Base-by-base conservation (phyloP, 35 echinoderm and acorn worm genomes). In the Ophioderma brevispina region DNA sequence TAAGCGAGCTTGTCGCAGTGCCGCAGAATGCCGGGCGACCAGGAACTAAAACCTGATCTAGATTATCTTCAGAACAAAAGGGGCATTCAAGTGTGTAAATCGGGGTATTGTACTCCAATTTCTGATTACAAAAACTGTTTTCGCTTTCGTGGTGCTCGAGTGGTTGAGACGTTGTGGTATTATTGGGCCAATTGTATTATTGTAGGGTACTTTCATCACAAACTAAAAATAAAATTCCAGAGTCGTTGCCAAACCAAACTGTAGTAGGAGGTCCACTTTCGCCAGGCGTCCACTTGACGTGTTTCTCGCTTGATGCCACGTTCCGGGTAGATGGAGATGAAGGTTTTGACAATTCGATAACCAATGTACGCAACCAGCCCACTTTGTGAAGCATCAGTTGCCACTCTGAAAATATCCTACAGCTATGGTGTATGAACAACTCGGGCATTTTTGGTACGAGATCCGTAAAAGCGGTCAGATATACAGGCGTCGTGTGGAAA, bases 181-280 rank as follows among this genome's bases (percentile, higher is more conserved):
- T 15, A 85, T 63, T 30, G 83, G n/a, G 83, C 83, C 83, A 85
- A 4, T 64, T 36, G 15, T 37, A 21, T 33, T n/a, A n/a, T n/a
- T n/a, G 32, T 85, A 49, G 83, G 46, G 25, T 37, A 31, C 1
- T 17, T 37, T 1, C 15, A 1, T 36, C 49, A 35, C 23, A 28
- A 52, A 19, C 37, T 34, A 37, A 14, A 75, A 0, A 70, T 64
- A 28, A 85, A 85, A 23, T 15, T 21, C 83, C 83, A 85, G 32
- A 75, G 13, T 33, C 63, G 35, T 3, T 23, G 52, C 56, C n/a
- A n/a, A 85, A 30, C 83, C 83, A 85, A 21, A 17, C 0, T 64
- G 13, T 55, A 11, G 49, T n/a, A 11, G 83, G 83, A 37, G 37
- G 83, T 34, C 33, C 52, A 36, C 39, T 0, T 59, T 70, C 17